Evolutionary conservation across 2,113 vertebrate species (phyloP).

Genomic region (Scortum barcoo): DNA sequence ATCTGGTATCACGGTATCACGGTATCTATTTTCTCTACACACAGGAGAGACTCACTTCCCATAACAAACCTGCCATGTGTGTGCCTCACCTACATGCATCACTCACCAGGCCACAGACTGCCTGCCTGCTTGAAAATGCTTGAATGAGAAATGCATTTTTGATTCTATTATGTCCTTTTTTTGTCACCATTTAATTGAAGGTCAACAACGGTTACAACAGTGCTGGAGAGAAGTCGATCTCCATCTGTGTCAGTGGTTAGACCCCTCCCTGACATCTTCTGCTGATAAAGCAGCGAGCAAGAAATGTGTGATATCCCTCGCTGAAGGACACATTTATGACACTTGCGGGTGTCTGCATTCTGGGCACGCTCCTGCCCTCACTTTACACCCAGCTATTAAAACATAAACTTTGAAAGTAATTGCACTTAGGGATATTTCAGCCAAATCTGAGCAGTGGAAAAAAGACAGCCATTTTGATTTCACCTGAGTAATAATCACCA

Average conservation of each 20-base stretch:
- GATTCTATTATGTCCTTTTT: background rate
- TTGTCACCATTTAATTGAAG: background rate
- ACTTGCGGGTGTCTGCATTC: slow-evolving; percentile 53
- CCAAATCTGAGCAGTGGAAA: slow-evolving; percentile 54
- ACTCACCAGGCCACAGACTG: too few species aligned
- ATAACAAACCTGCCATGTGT: too few species aligned
- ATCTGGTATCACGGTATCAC: too few species aligned
- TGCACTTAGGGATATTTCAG: slow-evolving; percentile 73
- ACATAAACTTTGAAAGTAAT: slow-evolving; percentile 80
- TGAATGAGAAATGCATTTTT: background rate
- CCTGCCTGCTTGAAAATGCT: background rate
- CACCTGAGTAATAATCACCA: slow-evolving; percentile 76
- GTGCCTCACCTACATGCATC: too few species aligned
- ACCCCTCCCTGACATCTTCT: slow-evolving; percentile 26
- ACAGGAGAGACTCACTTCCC: too few species aligned
- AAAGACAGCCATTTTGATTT: slow-evolving; percentile 77
- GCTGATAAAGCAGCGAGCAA: slow-evolving; percentile 50
- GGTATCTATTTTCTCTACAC: too few species aligned
- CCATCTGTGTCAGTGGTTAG: slow-evolving; percentile 1
- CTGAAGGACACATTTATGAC: slow-evolving; percentile 76
- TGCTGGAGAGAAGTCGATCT: background rate
- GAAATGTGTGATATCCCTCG: slow-evolving; percentile 43
- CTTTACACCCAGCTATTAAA: slow-evolving; percentile 72
- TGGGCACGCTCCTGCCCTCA: slow-evolving; percentile 64
- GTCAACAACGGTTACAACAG: background rate